Conservation (phyloP, 2,888 invertebrate genomes). For the Pollenia amentaria region DNA sequence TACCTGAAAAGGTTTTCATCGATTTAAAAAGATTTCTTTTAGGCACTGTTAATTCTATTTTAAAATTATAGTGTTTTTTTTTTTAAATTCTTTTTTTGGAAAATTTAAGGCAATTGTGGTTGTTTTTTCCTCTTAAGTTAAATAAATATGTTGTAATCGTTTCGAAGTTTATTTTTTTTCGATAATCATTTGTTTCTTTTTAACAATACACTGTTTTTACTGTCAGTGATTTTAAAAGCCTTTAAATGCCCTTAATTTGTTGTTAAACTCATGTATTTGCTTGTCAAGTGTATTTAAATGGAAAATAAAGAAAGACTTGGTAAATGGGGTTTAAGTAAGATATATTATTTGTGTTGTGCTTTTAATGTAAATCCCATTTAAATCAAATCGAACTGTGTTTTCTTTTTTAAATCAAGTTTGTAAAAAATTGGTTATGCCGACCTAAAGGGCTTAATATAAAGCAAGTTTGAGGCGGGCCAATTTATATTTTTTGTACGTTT, state of each 20-base stretch:
- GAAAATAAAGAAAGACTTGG: slow-evolving; percentile 9
- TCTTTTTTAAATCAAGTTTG: background rate
- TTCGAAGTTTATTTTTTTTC: background rate
- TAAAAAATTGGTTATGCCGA: background rate
- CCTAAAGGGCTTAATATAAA: background rate
- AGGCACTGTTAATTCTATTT: slow-evolving; percentile 10
- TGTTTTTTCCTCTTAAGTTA: background rate
- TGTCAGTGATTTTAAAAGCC: slow-evolving; percentile 44
- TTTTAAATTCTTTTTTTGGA: too few relatives aligned
- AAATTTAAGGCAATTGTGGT: background rate
- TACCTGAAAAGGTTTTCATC: slow-evolving; percentile 15
- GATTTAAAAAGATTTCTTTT: background rate
- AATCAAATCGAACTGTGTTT: slow-evolving; percentile 1
- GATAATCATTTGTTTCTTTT: slow-evolving; percentile 11
- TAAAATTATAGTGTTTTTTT: background rate
- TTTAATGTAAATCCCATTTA: slow-evolving; percentile 39
- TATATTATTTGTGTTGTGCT: background rate
- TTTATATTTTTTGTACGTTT: too few relatives aligned
- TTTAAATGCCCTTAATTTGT: slow-evolving; percentile 52
- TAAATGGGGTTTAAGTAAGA: slow-evolving; percentile 35
- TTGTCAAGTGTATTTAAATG: slow-evolving; percentile 30
- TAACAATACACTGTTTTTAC: slow-evolving; percentile 16
- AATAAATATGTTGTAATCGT: background rate
- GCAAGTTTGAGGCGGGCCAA: background rate
- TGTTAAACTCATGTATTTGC: slow-evolving; percentile 22